Evolutionary conservation across 1,140 invertebrate species (phyloP), one percentile per base, ranked within the genome.

Genomic region (Anastrepha ludens): DNA sequence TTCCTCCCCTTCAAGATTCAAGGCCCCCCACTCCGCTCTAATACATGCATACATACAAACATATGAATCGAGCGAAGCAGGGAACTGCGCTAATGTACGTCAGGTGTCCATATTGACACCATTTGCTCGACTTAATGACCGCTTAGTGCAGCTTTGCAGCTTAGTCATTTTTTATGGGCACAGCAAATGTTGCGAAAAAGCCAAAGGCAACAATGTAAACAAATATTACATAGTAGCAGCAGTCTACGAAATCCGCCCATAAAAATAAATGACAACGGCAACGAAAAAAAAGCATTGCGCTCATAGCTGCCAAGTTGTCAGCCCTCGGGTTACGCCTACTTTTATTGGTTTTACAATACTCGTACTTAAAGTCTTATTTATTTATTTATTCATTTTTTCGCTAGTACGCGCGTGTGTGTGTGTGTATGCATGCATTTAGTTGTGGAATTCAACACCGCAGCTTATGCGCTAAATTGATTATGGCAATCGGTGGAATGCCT

Each of bases 391-490:
- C 8, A 8, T 81, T 55, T 81, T 41, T 74, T 50, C 44, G 39
- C 44, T 62, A 62, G 1, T 62, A 6, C 15, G 5, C 39, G 67
- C 15, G 41, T 17, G 41, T 41, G 65, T 44, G 67, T 47, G 41
- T 74, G 67, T 41, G 3, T 58, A 17, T 1, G 2, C 20, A 17
- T 20, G 47, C 9, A 81, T 81, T 58, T 81, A 29, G 47, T 55
- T 58, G 9, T 15, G 74, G 74, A 81, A 81, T 81, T 81, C 74
- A 55, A 81, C 74, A 81, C 74, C 74, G 74, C 74, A 81, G 74
- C 74, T 81, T 81, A 81, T 81, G 74, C 74, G 74, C 74, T 81
- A 81, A 81, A 81, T 81, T 81, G 74, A 81, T 81, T 81, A 81
- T 81, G 85, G 85, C 85, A 60, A 60, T 62, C 85, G 59, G 41